Evolutionary conservation across 2,797 vertebrate species (phyloP).

Genomic region (Clarias pachynema): DNA sequence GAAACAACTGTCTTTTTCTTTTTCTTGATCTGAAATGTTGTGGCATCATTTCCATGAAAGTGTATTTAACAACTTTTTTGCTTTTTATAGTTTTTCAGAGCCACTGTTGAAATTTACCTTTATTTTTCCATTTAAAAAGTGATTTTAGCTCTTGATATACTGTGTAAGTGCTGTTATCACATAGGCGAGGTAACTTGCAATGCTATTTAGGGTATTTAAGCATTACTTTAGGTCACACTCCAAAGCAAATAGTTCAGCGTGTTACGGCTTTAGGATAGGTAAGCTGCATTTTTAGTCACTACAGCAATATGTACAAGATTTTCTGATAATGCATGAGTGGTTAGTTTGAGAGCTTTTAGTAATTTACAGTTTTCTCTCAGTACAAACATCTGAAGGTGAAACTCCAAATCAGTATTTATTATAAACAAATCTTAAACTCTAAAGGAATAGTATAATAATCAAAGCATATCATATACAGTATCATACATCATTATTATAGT

Average conservation of each 20-base stretch:
- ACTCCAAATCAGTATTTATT: neutral
- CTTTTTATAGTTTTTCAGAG: neutral
- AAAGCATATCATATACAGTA: neutral
- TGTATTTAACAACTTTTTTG: neutral
- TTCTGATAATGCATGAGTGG: neutral
- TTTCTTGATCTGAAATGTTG: neutral
- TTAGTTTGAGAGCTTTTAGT: neutral
- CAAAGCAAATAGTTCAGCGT: too few species aligned
- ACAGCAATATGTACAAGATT: neutral
- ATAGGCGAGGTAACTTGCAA: neutral
- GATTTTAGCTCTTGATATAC: neutral
- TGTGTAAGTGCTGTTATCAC: neutral
- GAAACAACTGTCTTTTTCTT: neutral
- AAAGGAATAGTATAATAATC: too few species aligned
- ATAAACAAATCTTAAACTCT: neutral
- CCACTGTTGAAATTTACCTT: too few species aligned
- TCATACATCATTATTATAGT: neutral
- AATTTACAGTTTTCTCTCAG: neutral
- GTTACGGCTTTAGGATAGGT: neutral
- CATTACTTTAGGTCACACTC: too few species aligned
- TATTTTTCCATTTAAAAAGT: neutral
- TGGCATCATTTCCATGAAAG: neutral
- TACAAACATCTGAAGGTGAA: neutral
- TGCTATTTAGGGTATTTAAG: neutral
- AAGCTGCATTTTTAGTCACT: neutral